A percentile compares a stretch with the other conserved stretches of the same genome.
Evolutionary conservation across 2,797 vertebrate species (phyloP).

Genomic region (Leuciscus waleckii): DNA sequence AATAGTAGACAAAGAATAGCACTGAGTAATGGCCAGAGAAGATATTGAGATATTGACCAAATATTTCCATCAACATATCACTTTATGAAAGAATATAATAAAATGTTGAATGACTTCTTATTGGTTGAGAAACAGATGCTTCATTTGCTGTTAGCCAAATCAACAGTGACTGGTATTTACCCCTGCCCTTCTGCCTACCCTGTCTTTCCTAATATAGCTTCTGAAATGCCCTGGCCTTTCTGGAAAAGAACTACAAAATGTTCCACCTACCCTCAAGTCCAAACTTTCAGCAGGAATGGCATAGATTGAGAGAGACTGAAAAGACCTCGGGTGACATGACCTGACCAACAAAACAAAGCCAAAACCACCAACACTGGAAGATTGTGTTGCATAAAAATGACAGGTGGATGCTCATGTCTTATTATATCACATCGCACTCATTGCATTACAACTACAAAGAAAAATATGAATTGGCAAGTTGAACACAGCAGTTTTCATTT

Average conservation of each 20-base stretch:
- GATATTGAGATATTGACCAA: neutral
- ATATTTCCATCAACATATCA: neutral
- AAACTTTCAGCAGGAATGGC: neutral
- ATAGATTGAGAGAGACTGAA: constrained; percentile 1
- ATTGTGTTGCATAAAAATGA: constrained; percentile 13
- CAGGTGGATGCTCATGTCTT: constrained; percentile 8
- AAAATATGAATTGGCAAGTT: neutral
- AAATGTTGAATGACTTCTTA: constrained; percentile 8
- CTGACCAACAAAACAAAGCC: neutral
- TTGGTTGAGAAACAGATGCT: constrained; percentile 3
- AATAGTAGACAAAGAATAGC: constrained; percentile 2
- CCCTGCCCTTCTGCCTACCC: constrained; percentile 16
- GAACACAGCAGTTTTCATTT: neutral
- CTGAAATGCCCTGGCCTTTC: constrained; percentile 52
- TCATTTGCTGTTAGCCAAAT: constrained; percentile 23
- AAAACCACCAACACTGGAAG: constrained; percentile 6
- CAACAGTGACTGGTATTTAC: constrained; percentile 48
- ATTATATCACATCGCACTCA: neutral
- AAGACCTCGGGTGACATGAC: constrained; percentile 20
- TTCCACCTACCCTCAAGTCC: neutral
- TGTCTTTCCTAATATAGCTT: constrained; percentile 32
- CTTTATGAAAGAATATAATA: neutral
- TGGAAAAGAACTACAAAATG: constrained; percentile 16
- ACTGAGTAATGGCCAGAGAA: constrained; percentile 3
- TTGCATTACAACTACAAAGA: neutral